Conservation (phyloP, 2,113 vertebrate genomes). For the Dinomys branickii region DNA sequence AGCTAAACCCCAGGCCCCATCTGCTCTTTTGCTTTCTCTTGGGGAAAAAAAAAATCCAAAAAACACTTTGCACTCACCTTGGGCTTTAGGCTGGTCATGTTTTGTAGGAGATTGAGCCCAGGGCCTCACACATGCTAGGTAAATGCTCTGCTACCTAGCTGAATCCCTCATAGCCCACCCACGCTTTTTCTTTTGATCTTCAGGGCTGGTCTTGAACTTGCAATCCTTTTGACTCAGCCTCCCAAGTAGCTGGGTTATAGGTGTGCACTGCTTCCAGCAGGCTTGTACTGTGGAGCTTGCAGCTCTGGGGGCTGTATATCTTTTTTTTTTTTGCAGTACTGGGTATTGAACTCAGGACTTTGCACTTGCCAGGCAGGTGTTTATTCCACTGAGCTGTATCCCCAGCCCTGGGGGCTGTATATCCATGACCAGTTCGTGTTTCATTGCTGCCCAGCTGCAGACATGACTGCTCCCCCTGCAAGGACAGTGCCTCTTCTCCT, state of each 20-base stretch:
- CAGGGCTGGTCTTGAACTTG: neutral
- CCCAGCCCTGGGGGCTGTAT: neutral
- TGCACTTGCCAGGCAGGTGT: no score
- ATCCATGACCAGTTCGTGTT: neutral
- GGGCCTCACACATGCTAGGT: neutral
- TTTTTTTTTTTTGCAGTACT: no score
- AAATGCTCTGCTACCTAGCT: neutral
- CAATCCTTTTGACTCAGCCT: neutral
- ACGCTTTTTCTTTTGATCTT: neutral
- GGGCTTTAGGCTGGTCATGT: neutral
- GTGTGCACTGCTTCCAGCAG: neutral
- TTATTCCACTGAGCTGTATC: no score
- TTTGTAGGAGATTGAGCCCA: neutral
- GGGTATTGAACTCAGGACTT: no score
- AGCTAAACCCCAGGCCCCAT: no score
- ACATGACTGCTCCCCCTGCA: neutral
- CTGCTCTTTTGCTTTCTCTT: neutral
- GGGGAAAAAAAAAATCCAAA: neutral
- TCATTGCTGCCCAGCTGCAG: neutral
- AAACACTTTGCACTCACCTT: neutral
- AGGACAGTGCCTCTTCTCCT: neutral
- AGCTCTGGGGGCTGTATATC: neutral
- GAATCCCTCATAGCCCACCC: neutral
- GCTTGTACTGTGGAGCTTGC: no score
- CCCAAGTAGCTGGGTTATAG: neutral